Base-by-base conservation (phyloP, 2,797 vertebrate genomes). In the Enteromius unitaeniatus region DNA sequence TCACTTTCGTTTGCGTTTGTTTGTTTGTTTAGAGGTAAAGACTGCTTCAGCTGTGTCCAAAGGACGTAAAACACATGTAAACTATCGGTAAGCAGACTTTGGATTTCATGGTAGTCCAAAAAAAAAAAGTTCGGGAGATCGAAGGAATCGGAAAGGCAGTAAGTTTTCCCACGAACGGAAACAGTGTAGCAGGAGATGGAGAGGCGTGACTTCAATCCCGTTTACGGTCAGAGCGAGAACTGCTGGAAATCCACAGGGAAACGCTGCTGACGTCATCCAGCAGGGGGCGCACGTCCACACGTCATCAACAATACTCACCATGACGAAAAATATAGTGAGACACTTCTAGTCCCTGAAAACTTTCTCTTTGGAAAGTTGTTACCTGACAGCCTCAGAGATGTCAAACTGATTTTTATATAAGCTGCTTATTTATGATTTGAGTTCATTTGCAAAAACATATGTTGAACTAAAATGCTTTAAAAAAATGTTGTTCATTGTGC, bases 131-230 rank as follows among this genome's bases (percentile, higher is more conserved):
- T 21, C 13, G 3, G 23, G 23, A 17, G 65, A 23, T 42, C 47
- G 81, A 42, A 78, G 69, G 45, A 70, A 31, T 28, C 14, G 55
- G 17, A 62, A 84, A 6, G 51, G 23, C 34, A 60, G 67, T 58
- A 70, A 84, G 49, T 84, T 84, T 83, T 79, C 82, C 65, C 65
- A 83, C 40, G 55, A 78, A 64, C 82, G 82, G 75, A 84, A 84
- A 84, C 82, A 6, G 81, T 78, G 51, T 15, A 62, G 65, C 65
- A 70, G 82, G 75, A 69, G 82, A 84, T 84, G 75, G 76, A 84
- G 75, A 84, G 82, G 82, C 76, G 82, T 60, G 82, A 64, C 64
- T 78, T 84, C 37, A 34, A 0, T 76, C 72, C 62, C n/a, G 47
- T 73, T 53, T 37, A 53, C 64, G 13, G 78, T 40, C 78, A 67